Percentiles rank a stretch among this genome's conserved stretches.
These are phyloP conservation scores for Caradrina clavipalpis DNA, from an alignment of 2,888 invertebrate species.

Conservation along the genomic window DNA sequence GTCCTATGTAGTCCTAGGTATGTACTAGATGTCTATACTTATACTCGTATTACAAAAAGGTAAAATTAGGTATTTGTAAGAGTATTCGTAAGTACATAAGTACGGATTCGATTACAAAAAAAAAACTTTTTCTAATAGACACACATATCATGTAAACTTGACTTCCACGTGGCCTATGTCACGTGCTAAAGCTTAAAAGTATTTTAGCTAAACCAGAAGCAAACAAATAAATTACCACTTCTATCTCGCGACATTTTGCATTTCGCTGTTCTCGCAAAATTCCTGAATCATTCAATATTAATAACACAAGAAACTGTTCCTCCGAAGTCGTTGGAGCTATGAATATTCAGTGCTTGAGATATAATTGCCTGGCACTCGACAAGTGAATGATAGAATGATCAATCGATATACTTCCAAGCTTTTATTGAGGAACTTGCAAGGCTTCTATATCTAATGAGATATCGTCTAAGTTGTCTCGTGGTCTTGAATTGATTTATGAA, in stretches of 20 bases:
- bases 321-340: conserved; percentile 8
- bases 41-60: too few species aligned
- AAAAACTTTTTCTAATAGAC: too few species aligned
- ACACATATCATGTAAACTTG: too few species aligned
- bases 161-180: too few species aligned
- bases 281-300: conserved; percentile 20
- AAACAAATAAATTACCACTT: background rate
- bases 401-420: conserved; percentile 26
- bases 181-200: background rate
- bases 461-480: background rate
- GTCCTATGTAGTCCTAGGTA: too few species aligned
- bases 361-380: conserved; percentile 26
- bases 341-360: conserved; percentile 43
- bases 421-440: conserved; percentile 30
- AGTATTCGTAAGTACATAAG: too few species aligned
- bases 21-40: too few species aligned
- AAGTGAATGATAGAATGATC: conserved; percentile 35
- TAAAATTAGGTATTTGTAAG: too few species aligned
- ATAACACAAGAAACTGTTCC: conserved; percentile 13
- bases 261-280: conserved; percentile 2
- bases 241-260: background rate
- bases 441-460: conserved; percentile 24
- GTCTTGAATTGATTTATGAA: conserved; percentile 10
- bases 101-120: too few species aligned
- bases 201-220: background rate